These are phyloP conservation scores for Branchellion lobata DNA, from an alignment of 2,888 invertebrate genomes.

Conservation along the genomic window DNA sequence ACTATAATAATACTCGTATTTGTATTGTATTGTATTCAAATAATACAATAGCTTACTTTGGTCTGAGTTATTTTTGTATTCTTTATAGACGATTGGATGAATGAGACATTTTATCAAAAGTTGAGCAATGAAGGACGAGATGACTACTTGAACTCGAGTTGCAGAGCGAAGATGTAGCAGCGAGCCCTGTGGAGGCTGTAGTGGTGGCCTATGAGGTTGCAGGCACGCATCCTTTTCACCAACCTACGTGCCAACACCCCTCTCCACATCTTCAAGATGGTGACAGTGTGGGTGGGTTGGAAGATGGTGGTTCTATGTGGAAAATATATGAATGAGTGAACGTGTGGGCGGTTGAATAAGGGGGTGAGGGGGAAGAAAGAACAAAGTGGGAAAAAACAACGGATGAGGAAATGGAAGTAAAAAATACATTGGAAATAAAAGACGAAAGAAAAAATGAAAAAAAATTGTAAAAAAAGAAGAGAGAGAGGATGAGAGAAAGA, in stretches of 20 bases:
- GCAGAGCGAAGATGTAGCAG: slow-evolving; percentile 67
- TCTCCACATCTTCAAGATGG: slow-evolving; percentile 69
- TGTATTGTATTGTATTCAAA: too few relatives aligned
- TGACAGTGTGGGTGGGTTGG: not conserved
- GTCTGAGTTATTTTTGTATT: too few relatives aligned
- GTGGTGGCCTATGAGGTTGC: slow-evolving; percentile 75
- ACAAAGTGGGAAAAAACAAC: not conserved
- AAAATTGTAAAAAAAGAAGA: too few relatives aligned
- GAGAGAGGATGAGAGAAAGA: too few relatives aligned
- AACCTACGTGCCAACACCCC: slow-evolving; percentile 76
- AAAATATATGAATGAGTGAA: not conserved
- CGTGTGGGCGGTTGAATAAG: not conserved
- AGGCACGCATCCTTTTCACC: slow-evolving; percentile 83
- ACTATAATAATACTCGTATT: too few relatives aligned
- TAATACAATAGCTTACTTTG: too few relatives aligned
- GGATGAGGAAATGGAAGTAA: not conserved
- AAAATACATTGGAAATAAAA: not conserved
- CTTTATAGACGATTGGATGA: too few relatives aligned
- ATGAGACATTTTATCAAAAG: too few relatives aligned
- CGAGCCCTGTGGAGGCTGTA: slow-evolving; percentile 79
- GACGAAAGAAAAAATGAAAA: too few relatives aligned
- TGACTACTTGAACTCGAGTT: slow-evolving; percentile 40
- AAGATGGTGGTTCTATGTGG: not conserved
- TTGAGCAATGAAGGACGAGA: too few relatives aligned
- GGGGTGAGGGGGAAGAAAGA: not conserved